Evolutionary conservation across 2,113 vertebrate species (phyloP), one percentile per base, ranked within the genome.

Genomic region (Glareola pratincola): DNA sequence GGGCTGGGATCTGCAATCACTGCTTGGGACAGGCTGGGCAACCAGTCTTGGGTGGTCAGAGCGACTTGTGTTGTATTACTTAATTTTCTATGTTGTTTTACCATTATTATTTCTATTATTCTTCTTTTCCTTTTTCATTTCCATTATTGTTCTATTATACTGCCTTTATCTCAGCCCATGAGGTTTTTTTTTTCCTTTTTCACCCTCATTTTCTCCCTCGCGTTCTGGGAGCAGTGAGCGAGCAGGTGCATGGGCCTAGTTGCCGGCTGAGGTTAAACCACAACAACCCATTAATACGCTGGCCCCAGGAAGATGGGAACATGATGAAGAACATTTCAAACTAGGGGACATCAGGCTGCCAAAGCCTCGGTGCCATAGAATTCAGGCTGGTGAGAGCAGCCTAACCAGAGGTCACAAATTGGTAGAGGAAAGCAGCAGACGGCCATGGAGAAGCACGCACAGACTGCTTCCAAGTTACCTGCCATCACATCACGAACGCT

Each of bases 401-500:
- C 47, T 15, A 56, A 32, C 30, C 41, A 48, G 72, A 63, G 22
- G 27, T 78, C n/a, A 71, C 51, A 37, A 67, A 62, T 41, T 43
- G 45, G 78, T 11, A 51, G 34, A n/a, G 20, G 34, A 88, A 45
- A 71, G 84, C 39, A 62, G 66, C n/a, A 36, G 45, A 34, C 0
- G 4, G 67, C 39, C 60, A 13, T 2, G 22, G 59, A 84, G n/a
- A 15, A 74, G 39, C 67, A n/a, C 41, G 59, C 37, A 60, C n/a
- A 89, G 59, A 29, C 29, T 54, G n/a, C 36, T 43, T 68, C 62
- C 74, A 63, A 8, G 36, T 74, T 74, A 69, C n/a, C 37, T 30
- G 19, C 64, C 30, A 11, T 43, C 51, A 54, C 76, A 48, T 30
- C 26, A 36, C 0, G 0, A 67, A 36, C 0, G 1, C 59, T 23